Conservation (phyloP, 2,888 invertebrate species). For the Amphipyra tragopoginis region DNA sequence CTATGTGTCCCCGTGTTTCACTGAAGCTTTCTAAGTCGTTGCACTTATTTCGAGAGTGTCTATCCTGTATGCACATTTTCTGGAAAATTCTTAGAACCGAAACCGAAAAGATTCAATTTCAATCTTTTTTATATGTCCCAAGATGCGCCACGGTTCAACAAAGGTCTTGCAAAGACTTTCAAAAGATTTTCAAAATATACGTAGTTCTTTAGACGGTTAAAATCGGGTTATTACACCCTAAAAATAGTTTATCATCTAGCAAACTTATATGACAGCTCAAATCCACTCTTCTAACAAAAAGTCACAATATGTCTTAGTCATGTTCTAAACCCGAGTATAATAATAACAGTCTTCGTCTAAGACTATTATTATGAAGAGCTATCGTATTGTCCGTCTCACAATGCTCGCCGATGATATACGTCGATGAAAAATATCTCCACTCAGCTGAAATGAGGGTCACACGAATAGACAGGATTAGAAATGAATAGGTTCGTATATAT, state of each 20-base stretch:
- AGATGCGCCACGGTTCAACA: no score
- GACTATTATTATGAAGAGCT: conserved; percentile 58
- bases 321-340: conserved; percentile 47
- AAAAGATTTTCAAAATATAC: no score
- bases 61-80: no score
- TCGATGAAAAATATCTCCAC: conserved; percentile 73
- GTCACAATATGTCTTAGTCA: conserved; percentile 50
- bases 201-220: no score
- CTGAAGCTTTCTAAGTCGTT: no score
- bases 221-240: no score
- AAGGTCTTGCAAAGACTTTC: no score
- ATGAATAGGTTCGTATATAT: conserved; percentile 56
- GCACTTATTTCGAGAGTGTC: no score
- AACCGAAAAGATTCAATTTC: no score
- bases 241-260: conserved; percentile 23
- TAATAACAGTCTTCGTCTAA: conserved; percentile 47
- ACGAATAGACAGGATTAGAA: conserved; percentile 70
- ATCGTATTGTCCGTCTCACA: conserved; percentile 62
- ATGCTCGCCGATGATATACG: conserved; percentile 64
- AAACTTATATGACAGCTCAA: conserved; percentile 16
- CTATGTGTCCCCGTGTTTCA: no score
- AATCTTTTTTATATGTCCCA: no score
- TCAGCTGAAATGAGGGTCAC: conserved; percentile 73
- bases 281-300: conserved; percentile 47
- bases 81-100: no score